phyloP scores from a whole-genome alignment of 1,140 invertebrate species.

The Temnothorax longispinosus region DNA sequence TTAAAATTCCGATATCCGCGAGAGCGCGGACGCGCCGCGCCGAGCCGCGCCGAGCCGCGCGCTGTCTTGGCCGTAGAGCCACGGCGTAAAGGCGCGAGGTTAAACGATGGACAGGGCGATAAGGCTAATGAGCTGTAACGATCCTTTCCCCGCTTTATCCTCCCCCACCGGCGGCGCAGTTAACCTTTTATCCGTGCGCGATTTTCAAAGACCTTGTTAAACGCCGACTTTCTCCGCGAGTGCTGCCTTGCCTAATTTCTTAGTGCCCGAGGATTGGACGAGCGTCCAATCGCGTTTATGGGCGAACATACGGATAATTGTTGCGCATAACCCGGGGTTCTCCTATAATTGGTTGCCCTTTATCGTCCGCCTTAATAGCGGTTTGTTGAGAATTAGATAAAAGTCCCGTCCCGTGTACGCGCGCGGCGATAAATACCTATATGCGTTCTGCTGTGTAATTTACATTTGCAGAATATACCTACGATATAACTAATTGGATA shows the following conservation, averaged over 20 bases:
- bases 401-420: background rate
- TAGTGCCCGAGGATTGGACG: constrained; percentile 5
- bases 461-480: constrained; percentile 19
- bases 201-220: constrained; percentile 70
- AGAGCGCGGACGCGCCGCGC: constrained; percentile 39
- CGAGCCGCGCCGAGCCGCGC: background rate
- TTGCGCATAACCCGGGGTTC: constrained; percentile 46
- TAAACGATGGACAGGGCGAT: constrained; percentile 73
- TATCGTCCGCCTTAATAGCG: constrained; percentile 33
- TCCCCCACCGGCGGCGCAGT: constrained; percentile 42
- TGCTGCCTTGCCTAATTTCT: constrained; percentile 64
- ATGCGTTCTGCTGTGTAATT: constrained; percentile 17
- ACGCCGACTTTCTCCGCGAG: constrained; percentile 63
- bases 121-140: constrained; percentile 76
- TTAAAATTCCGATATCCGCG: constrained; percentile 70
- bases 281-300: constrained; percentile 47
- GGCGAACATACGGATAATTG: constrained; percentile 49
- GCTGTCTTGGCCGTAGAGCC: constrained; percentile 16
- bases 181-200: constrained; percentile 71
- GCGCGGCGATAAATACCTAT: background rate
- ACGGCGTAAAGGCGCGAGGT: constrained; percentile 68
- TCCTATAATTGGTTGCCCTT: constrained; percentile 35
- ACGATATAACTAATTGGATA: constrained; percentile 14
- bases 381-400: constrained; percentile 27
- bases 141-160: constrained; percentile 72